Evolutionary conservation across 2,888 invertebrate genomes (phyloP), one percentile per base, ranked within the genome.

Genomic region (Galerucella pusilla): DNA sequence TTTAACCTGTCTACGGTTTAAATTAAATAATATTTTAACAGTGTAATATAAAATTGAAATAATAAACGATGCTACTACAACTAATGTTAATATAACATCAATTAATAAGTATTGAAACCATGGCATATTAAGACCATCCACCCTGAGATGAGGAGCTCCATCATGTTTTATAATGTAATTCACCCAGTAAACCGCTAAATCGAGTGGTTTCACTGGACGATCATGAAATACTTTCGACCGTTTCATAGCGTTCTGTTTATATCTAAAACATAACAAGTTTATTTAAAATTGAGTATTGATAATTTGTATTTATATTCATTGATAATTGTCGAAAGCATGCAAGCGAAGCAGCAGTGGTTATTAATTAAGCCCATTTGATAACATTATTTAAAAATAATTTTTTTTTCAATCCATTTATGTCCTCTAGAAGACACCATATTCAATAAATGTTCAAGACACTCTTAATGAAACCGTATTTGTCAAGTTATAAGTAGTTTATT

Each of bases 111-210:
- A 89, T 78, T 91, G 89, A 80, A 91, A 91, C 16, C 87, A 82
- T 0, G 91, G 90, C 77, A 89, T 89, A 71, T 89, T 89, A 0
- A 90, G 90, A 1, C 91, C 90, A 1, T 90, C 87, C 0, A 91
- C 87, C 1, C 90, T 83, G 80, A 92, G 89, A 0, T 87, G 88
- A 20, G 80, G 84, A 0, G 91, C 91, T 0, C 92, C 92, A 4
- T 88, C 85, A 0, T 92, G 90, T 42, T 89, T 86, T 0, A 90
- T 90, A 0, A 92, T 90, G 82, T 92, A 90, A 83, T 93, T 92
- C 35, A 92, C 89, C 93, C 93, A 93, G 87, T 91, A 91, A 7
- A 91, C 86, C 11, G 93, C 89, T 7, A 90, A 90, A 45, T 90
- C 89, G 20, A 91, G 86, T 0, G 93, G 90, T 5, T 89, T 85